phyloP scores from a whole-genome alignment of 2,888 invertebrate species.

The Eumerus sabulonum region DNA sequence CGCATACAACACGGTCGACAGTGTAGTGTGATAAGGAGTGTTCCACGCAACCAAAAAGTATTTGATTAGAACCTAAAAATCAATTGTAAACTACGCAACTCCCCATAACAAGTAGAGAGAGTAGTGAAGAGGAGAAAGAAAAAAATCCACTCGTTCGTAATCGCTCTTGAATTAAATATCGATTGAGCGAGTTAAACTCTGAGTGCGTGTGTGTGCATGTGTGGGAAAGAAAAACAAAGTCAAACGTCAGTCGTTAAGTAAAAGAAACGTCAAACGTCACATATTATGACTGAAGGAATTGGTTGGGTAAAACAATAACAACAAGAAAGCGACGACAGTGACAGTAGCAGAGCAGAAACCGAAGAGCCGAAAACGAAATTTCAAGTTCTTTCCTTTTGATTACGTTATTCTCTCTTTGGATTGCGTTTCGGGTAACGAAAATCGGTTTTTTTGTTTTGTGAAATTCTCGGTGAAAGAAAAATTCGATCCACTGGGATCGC shows the following conservation, averaged over 20 bases:
- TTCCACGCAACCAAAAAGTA: slow-evolving; percentile 11
- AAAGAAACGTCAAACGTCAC: slow-evolving; percentile 61
- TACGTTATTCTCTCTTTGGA: slow-evolving; percentile 30
- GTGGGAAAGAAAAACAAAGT: slow-evolving; percentile 56
- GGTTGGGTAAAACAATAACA: not conserved
- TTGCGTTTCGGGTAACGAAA: slow-evolving; percentile 23
- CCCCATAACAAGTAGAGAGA: slow-evolving; percentile 39
- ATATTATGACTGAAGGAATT: no score
- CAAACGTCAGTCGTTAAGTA: slow-evolving; percentile 61
- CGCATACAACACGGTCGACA: slow-evolving; percentile 32
- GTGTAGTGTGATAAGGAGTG: slow-evolving; percentile 16
- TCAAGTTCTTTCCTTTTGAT: slow-evolving; percentile 16
- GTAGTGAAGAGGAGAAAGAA: slow-evolving; percentile 21
- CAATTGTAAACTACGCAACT: slow-evolving; percentile 61
- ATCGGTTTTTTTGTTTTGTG: slow-evolving; percentile 16
- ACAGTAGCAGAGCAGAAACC: not conserved
- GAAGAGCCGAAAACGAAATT: not conserved
- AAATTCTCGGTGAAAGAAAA: slow-evolving; percentile 30
- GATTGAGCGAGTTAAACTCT: slow-evolving; percentile 44
- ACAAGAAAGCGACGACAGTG: slow-evolving; percentile 31
- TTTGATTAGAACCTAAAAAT: slow-evolving; percentile 7
- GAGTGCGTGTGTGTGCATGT: slow-evolving; percentile 29
- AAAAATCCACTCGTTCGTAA: slow-evolving; percentile 34
- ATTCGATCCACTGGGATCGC: not conserved
- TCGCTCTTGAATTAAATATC: slow-evolving; percentile 67